Evolutionary conservation across 2,888 invertebrate species (phyloP), one percentile per base, ranked within the genome.

Genomic region (Biston betularia): DNA sequence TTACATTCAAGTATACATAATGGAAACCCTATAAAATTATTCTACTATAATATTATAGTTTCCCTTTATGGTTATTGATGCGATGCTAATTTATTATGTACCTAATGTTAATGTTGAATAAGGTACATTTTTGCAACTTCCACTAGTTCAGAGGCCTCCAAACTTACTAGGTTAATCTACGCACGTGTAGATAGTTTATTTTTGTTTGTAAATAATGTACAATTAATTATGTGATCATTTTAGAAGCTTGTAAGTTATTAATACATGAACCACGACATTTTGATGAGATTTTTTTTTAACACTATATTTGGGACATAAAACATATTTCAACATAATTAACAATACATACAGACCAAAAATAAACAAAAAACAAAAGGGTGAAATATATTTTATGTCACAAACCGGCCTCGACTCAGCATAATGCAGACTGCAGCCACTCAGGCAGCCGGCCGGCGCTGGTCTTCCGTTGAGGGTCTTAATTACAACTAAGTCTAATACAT

Each of bases 171-270:
- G 63, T 59, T 72, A 75, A 70, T 78, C 81, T 84, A 83, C 82
- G 65, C 66, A 67, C 48, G 63, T 66, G 83, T 85, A 85, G 81
- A 79, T 76, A 58, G 15, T 82, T 76, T 75, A 75, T 73, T 80
- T 74, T 81, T 48, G 76, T 79, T 75, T 92, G 90, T 92, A 91
- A 88, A 91, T 91, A 91, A 87, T 92, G 90, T 91, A 90, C 79
- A 88, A 87, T 86, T 84, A 84, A 83, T 86, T 86, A 88, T 88
- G 84, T 86, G 84, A 85, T 87, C 83, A 81, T 80, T 79, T 86
- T 88, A 84, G 82, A 81, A 80, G 79, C 81, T 83, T 82, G 82
- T 89, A 90, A 89, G 87, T 78, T 80, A 79, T 78, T 80, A 79
- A 84, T 82, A 75, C 77, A 72, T 70, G 66, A 76, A 35, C 72